phyloP scores from a whole-genome alignment of 2,888 invertebrate genomes.

The Apodemia duryi region DNA sequence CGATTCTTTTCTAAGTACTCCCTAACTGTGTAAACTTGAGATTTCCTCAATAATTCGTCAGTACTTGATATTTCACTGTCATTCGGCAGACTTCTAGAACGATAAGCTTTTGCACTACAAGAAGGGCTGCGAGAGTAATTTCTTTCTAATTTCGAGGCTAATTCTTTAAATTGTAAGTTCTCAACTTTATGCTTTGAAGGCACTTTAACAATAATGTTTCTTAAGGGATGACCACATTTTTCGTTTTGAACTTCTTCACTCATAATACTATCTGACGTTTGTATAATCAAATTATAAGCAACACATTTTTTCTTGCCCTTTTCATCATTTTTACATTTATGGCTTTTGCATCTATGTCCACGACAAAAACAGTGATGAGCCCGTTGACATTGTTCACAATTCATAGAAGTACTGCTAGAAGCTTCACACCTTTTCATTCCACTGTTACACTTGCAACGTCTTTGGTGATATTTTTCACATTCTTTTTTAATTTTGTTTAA shows the following conservation, averaged over 20 bases:
- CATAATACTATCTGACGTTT: constrained; percentile 63
- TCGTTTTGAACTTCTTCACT: constrained; percentile 49
- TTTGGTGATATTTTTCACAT: constrained; percentile 66
- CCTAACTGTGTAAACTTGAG: constrained; percentile 72
- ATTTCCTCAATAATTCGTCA: constrained; percentile 47
- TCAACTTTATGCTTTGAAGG: constrained; percentile 47
- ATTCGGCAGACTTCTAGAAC: constrained; percentile 54
- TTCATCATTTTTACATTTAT: constrained; percentile 46
- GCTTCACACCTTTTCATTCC: constrained; percentile 48
- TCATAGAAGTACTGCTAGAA: constrained; percentile 58
- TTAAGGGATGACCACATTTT: constrained; percentile 42
- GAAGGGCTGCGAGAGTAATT: constrained; percentile 38
- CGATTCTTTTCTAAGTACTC: constrained; percentile 85
- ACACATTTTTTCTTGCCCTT: constrained; percentile 57
- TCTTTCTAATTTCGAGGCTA: constrained; percentile 48
- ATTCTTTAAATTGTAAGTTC: constrained; percentile 51
- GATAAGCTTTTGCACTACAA: constrained; percentile 32
- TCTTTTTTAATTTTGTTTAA: constrained; percentile 63
- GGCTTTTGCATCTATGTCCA: constrained; percentile 52
- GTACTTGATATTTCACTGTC: constrained; percentile 58
- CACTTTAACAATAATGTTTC: constrained; percentile 65
- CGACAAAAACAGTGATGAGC: constrained; percentile 53
- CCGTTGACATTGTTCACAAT: constrained; percentile 58
- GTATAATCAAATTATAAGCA: constrained; percentile 69
- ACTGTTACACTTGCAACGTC: constrained; percentile 46